These are phyloP conservation scores for Tinamus major DNA, from an alignment of 2,797 vertebrate species.

Conservation along the genomic window DNA sequence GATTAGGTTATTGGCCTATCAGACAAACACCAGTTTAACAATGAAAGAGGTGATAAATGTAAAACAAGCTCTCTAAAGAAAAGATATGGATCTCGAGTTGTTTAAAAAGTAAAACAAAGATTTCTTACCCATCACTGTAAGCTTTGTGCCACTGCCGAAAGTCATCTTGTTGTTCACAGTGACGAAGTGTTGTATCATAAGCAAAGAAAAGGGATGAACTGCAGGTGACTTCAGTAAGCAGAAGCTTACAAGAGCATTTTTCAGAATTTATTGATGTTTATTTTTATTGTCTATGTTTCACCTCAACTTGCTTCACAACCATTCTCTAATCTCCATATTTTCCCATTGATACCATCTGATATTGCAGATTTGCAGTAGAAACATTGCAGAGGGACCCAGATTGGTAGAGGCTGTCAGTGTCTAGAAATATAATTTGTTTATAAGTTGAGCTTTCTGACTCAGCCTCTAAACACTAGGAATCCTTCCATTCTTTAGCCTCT, in stretches of 20 bases:
- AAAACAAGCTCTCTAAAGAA: neutral
- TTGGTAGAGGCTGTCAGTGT: neutral
- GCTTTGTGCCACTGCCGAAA: slow-evolving; percentile 72
- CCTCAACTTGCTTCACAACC: neutral
- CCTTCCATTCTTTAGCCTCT: neutral
- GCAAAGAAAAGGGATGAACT: neutral
- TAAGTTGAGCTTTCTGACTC: neutral
- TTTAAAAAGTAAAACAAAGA: neutral
- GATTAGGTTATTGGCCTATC: slow-evolving; percentile 73
- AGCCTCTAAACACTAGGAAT: neutral
- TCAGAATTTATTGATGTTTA: neutral
- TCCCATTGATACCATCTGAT: neutral
- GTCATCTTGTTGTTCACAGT: neutral
- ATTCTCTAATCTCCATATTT: neutral
- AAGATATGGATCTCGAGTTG: neutral
- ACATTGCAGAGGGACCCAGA: neutral
- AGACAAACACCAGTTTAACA: slow-evolving; percentile 20
- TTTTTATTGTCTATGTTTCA: neutral
- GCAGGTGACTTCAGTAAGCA: neutral
- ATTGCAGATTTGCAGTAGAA: neutral
- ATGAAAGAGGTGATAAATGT: slow-evolving; percentile 27
- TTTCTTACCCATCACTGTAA: slow-evolving; percentile 76
- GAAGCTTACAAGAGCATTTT: neutral
- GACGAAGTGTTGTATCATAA: slow-evolving; percentile 9
- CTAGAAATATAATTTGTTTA: neutral